These are phyloP conservation scores for Turritopsis rubra DNA, from an alignment of 30 jellyfish, hydroid and myxozoan species.

Conservation along the genomic window DNA sequence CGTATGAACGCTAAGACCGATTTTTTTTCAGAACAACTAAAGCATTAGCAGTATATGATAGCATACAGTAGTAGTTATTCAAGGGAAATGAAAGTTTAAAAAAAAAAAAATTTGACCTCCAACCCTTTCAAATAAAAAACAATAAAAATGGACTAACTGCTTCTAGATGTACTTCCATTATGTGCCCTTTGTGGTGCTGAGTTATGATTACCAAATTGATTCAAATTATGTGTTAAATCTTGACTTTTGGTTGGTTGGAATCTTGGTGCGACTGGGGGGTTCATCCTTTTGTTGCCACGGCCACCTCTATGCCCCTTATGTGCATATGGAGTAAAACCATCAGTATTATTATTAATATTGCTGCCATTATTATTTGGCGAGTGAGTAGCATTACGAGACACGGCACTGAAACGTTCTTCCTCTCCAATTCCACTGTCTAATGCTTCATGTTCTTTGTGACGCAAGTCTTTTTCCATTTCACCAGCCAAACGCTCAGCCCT, in stretches of 20 bases:
- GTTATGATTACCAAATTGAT: constrained; percentile 11
- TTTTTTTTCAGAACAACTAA: too few species aligned
- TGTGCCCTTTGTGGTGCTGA: constrained; percentile 3
- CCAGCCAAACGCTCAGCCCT: constrained; percentile 38
- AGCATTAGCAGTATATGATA: too few species aligned
- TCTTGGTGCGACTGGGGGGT: constrained; percentile 24
- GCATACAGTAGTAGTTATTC: too few species aligned
- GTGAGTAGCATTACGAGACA: constrained; percentile 15
- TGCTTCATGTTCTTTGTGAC: constrained; percentile 15
- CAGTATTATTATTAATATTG: constrained; percentile 8
- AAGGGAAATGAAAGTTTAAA: too few species aligned
- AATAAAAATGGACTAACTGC: neutral
- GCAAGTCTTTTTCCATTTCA: constrained; percentile 23
- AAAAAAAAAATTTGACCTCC: too few species aligned
- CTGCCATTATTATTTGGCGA: neutral
- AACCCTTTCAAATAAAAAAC: too few species aligned
- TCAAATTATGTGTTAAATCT: neutral
- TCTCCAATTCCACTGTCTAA: constrained; percentile 49
- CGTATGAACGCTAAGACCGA: too few species aligned
- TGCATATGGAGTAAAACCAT: constrained; percentile 16
- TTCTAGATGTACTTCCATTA: neutral
- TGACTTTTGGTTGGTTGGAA: constrained; percentile 12
- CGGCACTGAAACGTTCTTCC: constrained; percentile 50
- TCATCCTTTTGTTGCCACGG: neutral
- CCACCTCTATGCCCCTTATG: constrained; percentile 11